Conservation (phyloP, 2,113 vertebrate genomes). For the Silurus glanis region DNA sequence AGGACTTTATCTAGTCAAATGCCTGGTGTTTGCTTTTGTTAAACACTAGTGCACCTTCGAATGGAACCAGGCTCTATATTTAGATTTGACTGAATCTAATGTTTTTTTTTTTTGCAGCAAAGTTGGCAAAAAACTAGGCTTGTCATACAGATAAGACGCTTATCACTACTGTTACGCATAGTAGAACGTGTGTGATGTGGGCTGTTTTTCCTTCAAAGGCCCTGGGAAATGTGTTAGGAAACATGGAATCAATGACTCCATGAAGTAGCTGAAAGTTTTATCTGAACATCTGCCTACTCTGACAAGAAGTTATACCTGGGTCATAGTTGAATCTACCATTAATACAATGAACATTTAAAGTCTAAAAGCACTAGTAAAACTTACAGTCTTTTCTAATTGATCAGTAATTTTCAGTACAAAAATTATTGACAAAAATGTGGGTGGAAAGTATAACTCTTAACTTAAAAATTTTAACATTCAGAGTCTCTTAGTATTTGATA, state of each 20-base stretch:
- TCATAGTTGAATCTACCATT: not conserved
- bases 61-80: not conserved
- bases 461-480: not conserved
- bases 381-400: not conserved
- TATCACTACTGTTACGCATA: not conserved
- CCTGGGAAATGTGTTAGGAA: not conserved
- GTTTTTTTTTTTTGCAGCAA: not conserved
- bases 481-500: not conserved
- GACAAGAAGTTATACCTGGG: not conserved
- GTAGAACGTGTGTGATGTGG: not conserved
- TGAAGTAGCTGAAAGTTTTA: not conserved
- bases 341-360: not conserved
- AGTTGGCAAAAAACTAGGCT: not conserved
- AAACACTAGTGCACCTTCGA: not conserved
- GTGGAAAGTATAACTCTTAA: not conserved
- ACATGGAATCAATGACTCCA: not conserved
- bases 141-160: not conserved
- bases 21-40: not conserved
- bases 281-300: not conserved
- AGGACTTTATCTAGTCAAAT: not conserved
- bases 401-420: not conserved
- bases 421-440: not conserved
- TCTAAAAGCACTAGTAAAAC: not conserved
- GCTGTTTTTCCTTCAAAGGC: not conserved
- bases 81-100: not conserved